phyloP scores from a whole-genome alignment of 2,888 invertebrate genomes.

The Branchipolynoe longqiensis region DNA sequence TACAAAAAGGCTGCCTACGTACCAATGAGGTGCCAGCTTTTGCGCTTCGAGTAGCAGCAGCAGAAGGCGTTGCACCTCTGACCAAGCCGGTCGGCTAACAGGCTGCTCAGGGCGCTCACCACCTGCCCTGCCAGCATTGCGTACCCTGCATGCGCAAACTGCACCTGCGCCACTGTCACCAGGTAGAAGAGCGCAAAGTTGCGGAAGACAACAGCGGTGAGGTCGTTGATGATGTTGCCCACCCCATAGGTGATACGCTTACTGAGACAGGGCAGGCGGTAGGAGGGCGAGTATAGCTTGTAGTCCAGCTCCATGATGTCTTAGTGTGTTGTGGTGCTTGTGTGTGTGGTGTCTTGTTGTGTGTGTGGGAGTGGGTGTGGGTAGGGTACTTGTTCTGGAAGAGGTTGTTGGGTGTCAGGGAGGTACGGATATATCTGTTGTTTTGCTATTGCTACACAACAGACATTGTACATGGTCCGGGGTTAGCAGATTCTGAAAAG shows the following conservation, averaged over 20 bases:
- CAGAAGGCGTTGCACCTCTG: neutral
- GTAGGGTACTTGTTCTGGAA: too few species aligned
- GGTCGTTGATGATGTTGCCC: conserved; percentile 39
- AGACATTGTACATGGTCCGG: conserved; percentile 9
- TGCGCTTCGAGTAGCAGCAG: conserved; percentile 29
- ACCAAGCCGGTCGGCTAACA: neutral
- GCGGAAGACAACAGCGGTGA: neutral
- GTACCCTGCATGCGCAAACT: neutral
- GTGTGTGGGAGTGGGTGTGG: too few species aligned
- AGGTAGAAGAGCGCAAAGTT: conserved; percentile 28
- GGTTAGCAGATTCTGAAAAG: conserved; percentile 9
- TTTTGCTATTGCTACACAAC: neutral
- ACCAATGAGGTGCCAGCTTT: conserved; percentile 45
- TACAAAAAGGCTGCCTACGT: too few species aligned
- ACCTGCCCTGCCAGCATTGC: neutral
- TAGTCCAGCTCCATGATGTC: conserved; percentile 17
- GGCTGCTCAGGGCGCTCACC: neutral
- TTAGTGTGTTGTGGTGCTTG: neutral
- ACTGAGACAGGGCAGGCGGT: conserved; percentile 31
- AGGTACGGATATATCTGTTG: too few species aligned
- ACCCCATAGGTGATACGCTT: conserved; percentile 14
- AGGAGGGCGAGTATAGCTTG: conserved; percentile 21
- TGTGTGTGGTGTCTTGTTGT: neutral
- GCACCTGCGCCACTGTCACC: neutral
- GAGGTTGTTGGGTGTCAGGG: too few species aligned